Conservation (phyloP, 2,113 vertebrate genomes). For the Callionymus lyra region DNA sequence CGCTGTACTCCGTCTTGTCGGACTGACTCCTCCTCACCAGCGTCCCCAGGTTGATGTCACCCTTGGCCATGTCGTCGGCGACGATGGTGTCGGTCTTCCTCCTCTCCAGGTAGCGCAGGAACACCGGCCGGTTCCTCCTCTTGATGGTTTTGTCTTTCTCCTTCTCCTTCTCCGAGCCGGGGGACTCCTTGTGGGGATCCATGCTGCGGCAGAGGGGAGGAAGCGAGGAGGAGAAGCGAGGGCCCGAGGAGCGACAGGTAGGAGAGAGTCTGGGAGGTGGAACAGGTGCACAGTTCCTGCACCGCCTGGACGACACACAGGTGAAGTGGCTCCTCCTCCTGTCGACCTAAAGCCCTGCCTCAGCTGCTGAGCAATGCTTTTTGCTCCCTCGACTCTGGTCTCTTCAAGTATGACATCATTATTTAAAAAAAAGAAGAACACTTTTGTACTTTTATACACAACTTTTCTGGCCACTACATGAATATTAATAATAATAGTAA, state of each 20-base stretch:
- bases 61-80: slow-evolving; percentile 52
- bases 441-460: no score
- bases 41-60: slow-evolving; percentile 70
- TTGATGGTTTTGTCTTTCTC: slow-evolving; percentile 65
- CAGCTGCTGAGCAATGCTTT: slow-evolving; percentile 25
- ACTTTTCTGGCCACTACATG: no score
- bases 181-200: slow-evolving; percentile 66
- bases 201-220: slow-evolving; percentile 38
- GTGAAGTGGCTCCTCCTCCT: slow-evolving; percentile 70
- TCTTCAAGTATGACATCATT: no score
- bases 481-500: no score
- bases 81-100: slow-evolving; percentile 86
- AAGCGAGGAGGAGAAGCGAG: slow-evolving; percentile 18
- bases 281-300: slow-evolving; percentile 66
- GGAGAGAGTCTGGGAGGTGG: slow-evolving; percentile 52
- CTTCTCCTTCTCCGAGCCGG: slow-evolving; percentile 52
- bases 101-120: slow-evolving; percentile 84
- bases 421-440: no score
- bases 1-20: slow-evolving; percentile 91
- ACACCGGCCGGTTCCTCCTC: slow-evolving; percentile 72
- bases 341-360: slow-evolving; percentile 64
- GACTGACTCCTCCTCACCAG: slow-evolving; percentile 89
- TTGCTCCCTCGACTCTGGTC: slow-evolving; percentile 11
- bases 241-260: slow-evolving; percentile 18
- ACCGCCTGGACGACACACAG: slow-evolving; percentile 64